phyloP scores from a whole-genome alignment of 2,113 vertebrate species.

The Poecile atricapillus region DNA sequence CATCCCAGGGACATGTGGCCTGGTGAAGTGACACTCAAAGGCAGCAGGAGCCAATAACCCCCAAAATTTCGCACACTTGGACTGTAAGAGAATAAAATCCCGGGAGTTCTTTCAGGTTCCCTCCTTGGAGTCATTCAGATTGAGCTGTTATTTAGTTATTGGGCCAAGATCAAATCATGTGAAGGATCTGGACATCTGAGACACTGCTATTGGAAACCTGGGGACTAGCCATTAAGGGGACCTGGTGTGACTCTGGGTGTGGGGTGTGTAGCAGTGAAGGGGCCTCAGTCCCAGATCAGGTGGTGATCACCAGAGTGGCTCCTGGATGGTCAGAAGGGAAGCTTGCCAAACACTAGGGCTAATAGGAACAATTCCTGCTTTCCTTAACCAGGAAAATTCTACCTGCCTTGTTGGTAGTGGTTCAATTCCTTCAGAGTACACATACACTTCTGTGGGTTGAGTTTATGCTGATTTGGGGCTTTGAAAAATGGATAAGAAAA shows the following conservation, averaged over 20 bases:
- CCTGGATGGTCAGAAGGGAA: background rate
- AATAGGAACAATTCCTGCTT: background rate
- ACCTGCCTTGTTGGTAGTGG: background rate
- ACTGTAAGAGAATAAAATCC: background rate
- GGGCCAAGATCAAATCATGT: background rate
- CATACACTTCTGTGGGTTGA: background rate
- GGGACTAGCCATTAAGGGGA: rapidly evolving
- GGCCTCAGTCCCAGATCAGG: rapidly evolving
- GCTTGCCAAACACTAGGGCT: background rate
- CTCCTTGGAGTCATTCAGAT: background rate
- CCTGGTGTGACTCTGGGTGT: background rate
- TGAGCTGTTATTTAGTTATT: background rate
- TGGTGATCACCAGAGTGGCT: background rate
- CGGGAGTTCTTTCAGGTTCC: rapidly evolving
- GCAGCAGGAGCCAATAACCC: background rate
- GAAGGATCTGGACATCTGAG: background rate
- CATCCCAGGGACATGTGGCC: too few relatives aligned
- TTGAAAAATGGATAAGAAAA: background rate
- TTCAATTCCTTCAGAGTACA: background rate
- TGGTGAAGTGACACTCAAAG: too few relatives aligned
- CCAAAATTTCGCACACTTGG: background rate
- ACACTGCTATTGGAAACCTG: background rate
- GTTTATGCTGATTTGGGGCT: background rate
- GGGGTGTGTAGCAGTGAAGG: background rate
- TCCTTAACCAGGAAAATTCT: background rate